Evolutionary conservation across 2,113 vertebrate species (phyloP).

Genomic region (Clinocottus analis): DNA sequence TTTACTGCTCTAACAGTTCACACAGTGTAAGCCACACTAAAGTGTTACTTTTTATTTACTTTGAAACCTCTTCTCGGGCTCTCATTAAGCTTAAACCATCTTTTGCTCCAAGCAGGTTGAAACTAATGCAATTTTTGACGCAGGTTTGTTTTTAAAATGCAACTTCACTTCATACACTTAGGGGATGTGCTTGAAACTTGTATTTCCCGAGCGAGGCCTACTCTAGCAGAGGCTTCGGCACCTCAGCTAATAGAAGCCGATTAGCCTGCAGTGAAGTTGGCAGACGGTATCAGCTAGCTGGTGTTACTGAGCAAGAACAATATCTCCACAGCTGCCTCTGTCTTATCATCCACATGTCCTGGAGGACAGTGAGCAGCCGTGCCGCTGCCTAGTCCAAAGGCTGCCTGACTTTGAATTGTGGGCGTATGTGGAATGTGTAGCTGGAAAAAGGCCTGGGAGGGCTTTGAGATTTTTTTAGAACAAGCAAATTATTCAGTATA

Average conservation of each 20-base stretch:
- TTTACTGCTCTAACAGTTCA: constrained; percentile 23
- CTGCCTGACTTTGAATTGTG: constrained; percentile 49
- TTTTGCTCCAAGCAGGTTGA: constrained; percentile 18
- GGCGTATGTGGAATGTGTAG: constrained; percentile 56
- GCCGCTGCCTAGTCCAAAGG: constrained; percentile 32
- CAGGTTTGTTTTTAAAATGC: constrained; percentile 1
- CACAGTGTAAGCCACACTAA: neutral
- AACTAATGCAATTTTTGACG: constrained; percentile 7
- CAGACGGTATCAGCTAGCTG: constrained; percentile 49
- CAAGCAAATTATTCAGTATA: constrained; percentile 55
- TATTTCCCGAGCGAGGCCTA: constrained; percentile 39
- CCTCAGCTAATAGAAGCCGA: constrained; percentile 41
- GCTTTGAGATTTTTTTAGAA: constrained; percentile 50
- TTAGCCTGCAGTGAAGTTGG: constrained; percentile 46
- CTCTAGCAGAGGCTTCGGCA: constrained; percentile 6
- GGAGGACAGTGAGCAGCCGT: constrained; percentile 25
- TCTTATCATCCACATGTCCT: constrained; percentile 55
- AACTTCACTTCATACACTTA: constrained; percentile 18
- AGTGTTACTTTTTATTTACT: constrained; percentile 2
- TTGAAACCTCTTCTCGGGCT: constrained; percentile 4
- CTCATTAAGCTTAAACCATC: neutral
- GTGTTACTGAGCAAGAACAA: constrained; percentile 40
- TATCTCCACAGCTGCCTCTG: constrained; percentile 39
- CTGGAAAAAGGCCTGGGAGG: constrained; percentile 34
- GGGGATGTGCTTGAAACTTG: constrained; percentile 18